Conservation (phyloP, 2,888 invertebrate species). For the Eurois occulta region DNA sequence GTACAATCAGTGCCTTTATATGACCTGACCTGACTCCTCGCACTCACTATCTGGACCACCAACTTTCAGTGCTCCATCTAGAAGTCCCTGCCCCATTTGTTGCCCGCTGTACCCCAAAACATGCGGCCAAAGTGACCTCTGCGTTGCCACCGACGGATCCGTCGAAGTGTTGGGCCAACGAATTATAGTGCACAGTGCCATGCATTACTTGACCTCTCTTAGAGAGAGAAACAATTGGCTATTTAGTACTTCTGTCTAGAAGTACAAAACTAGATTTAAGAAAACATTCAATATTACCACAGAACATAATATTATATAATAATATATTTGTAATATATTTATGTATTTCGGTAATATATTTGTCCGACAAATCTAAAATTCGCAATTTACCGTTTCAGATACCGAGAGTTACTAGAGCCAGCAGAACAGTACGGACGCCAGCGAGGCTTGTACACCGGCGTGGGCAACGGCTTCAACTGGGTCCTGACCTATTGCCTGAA, state of each 20-base stretch:
- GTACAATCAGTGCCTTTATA: not conserved
- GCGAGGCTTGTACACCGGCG: slow-evolving; percentile 92
- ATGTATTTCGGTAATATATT: too few species aligned
- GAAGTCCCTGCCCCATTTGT: not conserved
- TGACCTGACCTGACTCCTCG: not conserved
- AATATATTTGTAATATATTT: too few species aligned
- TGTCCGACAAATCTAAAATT: not conserved
- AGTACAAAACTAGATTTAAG: not conserved
- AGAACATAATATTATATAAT: too few species aligned
- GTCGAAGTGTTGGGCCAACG: too few species aligned
- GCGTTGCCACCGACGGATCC: not conserved
- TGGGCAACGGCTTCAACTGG: slow-evolving; percentile 94
- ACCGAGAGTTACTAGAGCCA: slow-evolving; percentile 90
- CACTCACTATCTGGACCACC: not conserved
- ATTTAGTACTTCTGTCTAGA: not conserved
- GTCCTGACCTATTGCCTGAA: slow-evolving; percentile 93
- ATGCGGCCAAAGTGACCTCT: not conserved
- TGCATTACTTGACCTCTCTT: too few species aligned
- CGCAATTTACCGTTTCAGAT: slow-evolving; percentile 76
- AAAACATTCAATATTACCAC: not conserved
- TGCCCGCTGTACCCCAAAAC: not conserved
- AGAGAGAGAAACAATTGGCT: too few species aligned
- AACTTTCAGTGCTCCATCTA: not conserved
- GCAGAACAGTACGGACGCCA: slow-evolving; percentile 92
- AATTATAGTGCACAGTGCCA: not conserved